Base-by-base conservation (phyloP, 2,888 invertebrate species). In the Mythimna lalbum region DNA sequence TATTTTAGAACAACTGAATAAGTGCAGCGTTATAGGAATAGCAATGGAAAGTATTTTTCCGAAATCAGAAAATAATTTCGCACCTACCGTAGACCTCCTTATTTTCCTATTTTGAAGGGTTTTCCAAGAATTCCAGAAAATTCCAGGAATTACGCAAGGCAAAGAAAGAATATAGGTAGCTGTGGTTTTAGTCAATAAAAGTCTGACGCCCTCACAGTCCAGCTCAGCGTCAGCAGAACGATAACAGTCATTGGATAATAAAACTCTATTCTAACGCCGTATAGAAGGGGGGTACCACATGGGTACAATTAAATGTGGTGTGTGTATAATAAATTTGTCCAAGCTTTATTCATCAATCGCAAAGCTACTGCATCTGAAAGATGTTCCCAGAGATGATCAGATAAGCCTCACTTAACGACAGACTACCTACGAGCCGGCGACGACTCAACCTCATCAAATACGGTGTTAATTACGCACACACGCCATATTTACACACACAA, bases 391-490 rank as follows among this genome's bases (percentile, higher is more conserved):
- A 75, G 63, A 78, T 74, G 33, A 49, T 7, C 56, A 62, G 77
- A 62, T 64, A 64, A 55, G 50, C 27, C 27, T 39, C 71, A 72
- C 68, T 59, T 71, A 74, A 62, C 62, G 52, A 79, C 79, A 68
- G 55, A 53, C 71, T 73, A 56, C 75, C 73, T 67, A 63, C 70
- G 62, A 74, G 23, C 52, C 60, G 49, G 63, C 66, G 33, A 63
- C 55, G 56, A 49, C 6, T 49, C 47, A 49, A n/a, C 33, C 52
- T 36, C 21, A 31, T 69, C 79, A 52, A 62, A 78, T 72, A 78
- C 59, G 84, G 86, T 63, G 77, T 81, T 81, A 80, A 86, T 86
- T 86, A 85, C 73, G 69, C 70, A 81, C 80, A 74, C 76, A 64
- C 52, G 63, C 82, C 84, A 75, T 84, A 78, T 77, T 63, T 64